phyloP scores from a whole-genome alignment of 2,888 invertebrate species.

The Argynnis bischoffii region DNA sequence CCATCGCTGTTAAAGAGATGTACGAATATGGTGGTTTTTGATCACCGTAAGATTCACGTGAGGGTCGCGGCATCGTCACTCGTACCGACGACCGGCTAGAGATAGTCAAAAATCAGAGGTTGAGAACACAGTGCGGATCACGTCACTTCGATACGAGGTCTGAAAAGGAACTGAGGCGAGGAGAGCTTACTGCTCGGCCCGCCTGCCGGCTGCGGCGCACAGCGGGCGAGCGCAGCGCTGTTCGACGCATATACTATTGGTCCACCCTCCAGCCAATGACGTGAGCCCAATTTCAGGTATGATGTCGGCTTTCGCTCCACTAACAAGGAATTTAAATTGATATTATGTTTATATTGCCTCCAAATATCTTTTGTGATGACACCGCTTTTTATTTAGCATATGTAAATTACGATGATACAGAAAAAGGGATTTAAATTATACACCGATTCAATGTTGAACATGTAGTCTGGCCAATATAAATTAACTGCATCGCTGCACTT shows the following conservation, averaged over 20 bases:
- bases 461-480: conserved; percentile 53
- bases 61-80: conserved; percentile 94
- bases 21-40: conserved; percentile 98
- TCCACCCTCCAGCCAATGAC: conserved; percentile 56
- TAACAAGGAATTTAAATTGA: conserved; percentile 83
- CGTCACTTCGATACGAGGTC: conserved; percentile 72
- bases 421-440: conserved; percentile 80
- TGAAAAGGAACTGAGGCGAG: conserved; percentile 76
- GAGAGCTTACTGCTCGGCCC: conserved; percentile 55
- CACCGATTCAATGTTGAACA: conserved; percentile 72
- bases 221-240: conserved; percentile 37
- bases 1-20: conserved; percentile 98
- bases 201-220: conserved; percentile 43
- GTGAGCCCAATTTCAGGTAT: conserved; percentile 66
- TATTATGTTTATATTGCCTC: conserved; percentile 83
- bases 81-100: conserved; percentile 32
- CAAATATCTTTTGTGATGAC: conserved; percentile 83
- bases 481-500: not conserved
- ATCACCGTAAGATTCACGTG: conserved; percentile 96
- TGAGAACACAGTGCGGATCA: conserved; percentile 57
- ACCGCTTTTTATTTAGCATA: conserved; percentile 82
- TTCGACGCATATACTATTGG: conserved; percentile 55
- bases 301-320: conserved; percentile 82
- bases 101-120: conserved; percentile 43
- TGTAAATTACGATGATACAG: conserved; percentile 80